These are phyloP conservation scores for Sphecodes monilicornis DNA, from an alignment of 2,888 invertebrate genomes.

Conservation along the genomic window DNA sequence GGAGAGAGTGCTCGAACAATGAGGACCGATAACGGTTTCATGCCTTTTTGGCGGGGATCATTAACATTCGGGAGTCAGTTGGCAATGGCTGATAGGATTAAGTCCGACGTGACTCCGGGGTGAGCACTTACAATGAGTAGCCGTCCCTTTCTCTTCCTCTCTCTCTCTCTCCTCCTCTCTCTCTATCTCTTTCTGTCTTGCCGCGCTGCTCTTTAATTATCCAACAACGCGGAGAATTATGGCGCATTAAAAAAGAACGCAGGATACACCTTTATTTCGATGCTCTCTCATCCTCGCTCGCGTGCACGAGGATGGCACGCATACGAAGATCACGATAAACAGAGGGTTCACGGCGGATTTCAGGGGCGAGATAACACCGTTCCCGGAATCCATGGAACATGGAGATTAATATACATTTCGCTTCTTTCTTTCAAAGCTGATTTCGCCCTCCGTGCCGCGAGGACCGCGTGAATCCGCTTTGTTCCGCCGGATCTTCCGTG, in stretches of 20 bases:
- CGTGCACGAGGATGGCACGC: constrained; percentile 19
- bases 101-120: background rate
- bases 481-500: constrained; percentile 2
- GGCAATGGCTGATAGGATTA: background rate
- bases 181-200: background rate
- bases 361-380: constrained; percentile 16
- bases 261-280: constrained; percentile 43
- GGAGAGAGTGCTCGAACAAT: background rate
- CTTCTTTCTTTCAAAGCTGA: background rate
- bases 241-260: constrained; percentile 28
- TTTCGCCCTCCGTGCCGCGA: background rate
- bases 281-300: constrained; percentile 9
- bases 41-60: background rate
- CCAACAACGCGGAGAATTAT: constrained; percentile 28
- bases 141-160: background rate
- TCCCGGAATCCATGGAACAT: constrained; percentile 12
- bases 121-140: background rate
- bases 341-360: constrained; percentile 12
- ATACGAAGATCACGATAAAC: constrained; percentile 27
- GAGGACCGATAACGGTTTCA: background rate
- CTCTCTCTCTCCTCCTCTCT: background rate
- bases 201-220: constrained; percentile 32
- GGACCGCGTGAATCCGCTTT: background rate
- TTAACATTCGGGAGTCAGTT: background rate
- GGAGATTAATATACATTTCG: constrained; percentile 2